These are phyloP conservation scores for Perdita meconis DNA, from an alignment of 2,888 invertebrate genomes.

Conservation along the genomic window DNA sequence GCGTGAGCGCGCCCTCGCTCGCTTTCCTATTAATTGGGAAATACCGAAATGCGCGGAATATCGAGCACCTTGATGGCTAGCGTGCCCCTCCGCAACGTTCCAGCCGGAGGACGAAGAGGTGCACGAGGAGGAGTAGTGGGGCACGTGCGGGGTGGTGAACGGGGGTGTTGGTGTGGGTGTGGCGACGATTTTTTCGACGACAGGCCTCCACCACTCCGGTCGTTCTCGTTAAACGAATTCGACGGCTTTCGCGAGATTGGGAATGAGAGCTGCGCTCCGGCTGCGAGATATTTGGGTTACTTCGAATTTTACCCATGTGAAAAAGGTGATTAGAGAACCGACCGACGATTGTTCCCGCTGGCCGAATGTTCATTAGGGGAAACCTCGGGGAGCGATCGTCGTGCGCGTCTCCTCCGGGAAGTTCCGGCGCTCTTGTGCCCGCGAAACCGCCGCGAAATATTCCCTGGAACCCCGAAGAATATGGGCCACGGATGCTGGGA, in stretches of 20 bases:
- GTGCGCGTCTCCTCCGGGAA: conserved; percentile 14
- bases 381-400: conserved; percentile 26
- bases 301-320: conserved; percentile 62
- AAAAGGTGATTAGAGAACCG: conserved; percentile 62
- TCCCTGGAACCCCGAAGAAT: conserved; percentile 2
- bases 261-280: conserved; percentile 60
- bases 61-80: conserved; percentile 76
- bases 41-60: conserved; percentile 77
- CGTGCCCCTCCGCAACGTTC: conserved; percentile 66
- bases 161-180: conserved; percentile 69
- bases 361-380: conserved; percentile 58
- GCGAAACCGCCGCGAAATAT: not conserved
- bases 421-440: conserved; percentile 16
- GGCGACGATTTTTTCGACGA: conserved; percentile 75
- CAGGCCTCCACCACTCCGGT: conserved; percentile 69
- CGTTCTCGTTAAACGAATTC: conserved; percentile 73
- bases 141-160: conserved; percentile 45
- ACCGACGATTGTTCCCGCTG: conserved; percentile 53
- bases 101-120: conserved; percentile 51
- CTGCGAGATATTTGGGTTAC: conserved; percentile 70
- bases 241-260: conserved; percentile 73
- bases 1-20: conserved; percentile 53
- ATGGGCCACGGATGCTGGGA: not conserved
- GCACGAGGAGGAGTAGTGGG: conserved; percentile 39
- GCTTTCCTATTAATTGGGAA: conserved; percentile 75